Conservation (phyloP, 2,797 vertebrate genomes). For the Notamacropus eugenii region DNA sequence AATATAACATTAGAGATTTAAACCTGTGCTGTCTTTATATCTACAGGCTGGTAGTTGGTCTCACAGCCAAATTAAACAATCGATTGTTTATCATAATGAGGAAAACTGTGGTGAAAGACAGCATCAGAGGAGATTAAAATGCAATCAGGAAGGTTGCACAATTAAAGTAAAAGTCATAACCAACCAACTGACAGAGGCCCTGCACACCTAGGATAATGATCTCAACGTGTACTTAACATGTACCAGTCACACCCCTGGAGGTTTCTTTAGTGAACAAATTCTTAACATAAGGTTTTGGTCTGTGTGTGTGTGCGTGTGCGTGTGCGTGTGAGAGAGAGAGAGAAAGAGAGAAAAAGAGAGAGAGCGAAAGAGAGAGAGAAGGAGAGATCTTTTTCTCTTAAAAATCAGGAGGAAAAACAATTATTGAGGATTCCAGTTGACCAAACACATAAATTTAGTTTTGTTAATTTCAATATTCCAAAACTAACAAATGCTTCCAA, state of each 20-base stretch:
- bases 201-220: background rate
- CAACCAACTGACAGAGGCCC: background rate
- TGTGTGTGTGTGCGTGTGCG: too few relatives aligned
- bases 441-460: conserved; percentile 45
- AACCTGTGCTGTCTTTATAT: background rate
- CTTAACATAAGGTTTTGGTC: background rate
- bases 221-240: background rate
- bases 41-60: background rate
- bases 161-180: background rate
- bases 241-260: background rate
- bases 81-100: background rate
- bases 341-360: too few relatives aligned
- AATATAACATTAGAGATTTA: background rate
- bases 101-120: background rate
- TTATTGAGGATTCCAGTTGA: conserved; percentile 32
- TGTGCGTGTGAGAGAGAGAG: accelerated
- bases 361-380: background rate
- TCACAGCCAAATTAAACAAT: background rate
- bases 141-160: background rate
- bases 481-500: background rate
- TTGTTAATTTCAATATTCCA: conserved; percentile 29
- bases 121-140: background rate
- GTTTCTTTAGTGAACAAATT: background rate
- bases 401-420: conserved; percentile 49
- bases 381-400: conserved; percentile 33